Evolutionary conservation across 2,113 vertebrate species (phyloP).

Genomic region (Calonectris borealis): DNA sequence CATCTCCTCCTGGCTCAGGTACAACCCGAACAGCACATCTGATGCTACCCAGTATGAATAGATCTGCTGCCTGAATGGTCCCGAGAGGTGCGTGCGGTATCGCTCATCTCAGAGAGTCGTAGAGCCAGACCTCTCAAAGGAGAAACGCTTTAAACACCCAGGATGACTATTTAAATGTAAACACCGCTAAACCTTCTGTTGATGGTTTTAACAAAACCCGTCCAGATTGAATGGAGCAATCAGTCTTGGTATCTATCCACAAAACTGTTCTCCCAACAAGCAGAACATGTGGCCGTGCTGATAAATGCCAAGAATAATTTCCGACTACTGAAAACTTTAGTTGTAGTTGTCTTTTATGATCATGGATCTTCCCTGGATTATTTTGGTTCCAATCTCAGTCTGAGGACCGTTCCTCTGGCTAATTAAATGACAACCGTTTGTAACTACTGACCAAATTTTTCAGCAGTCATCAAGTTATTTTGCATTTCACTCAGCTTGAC

Average conservation of each 20-base stretch:
- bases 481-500: neutral
- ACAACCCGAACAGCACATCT: neutral
- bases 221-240: neutral
- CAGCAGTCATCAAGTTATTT: neutral
- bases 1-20: neutral
- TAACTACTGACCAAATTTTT: neutral
- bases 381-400: neutral
- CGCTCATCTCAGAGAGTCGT: neutral
- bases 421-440: neutral
- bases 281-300: neutral
- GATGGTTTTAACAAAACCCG: neutral
- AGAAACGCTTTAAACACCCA: neutral
- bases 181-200: neutral
- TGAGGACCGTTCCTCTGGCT: neutral
- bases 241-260: neutral
- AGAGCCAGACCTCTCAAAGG: neutral
- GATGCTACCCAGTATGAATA: neutral
- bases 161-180: neutral
- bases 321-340: neutral
- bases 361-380: neutral
- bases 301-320: neutral
- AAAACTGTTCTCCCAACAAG: neutral
- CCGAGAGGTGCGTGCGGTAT: accelerated
- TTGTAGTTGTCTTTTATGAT: neutral
- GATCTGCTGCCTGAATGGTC: neutral